Percentiles rank a stretch among this genome's conserved stretches.
These are phyloP conservation scores for Chloroceryle inda DNA, from an alignment of 2,797 vertebrate genomes.

Conservation along the genomic window DNA sequence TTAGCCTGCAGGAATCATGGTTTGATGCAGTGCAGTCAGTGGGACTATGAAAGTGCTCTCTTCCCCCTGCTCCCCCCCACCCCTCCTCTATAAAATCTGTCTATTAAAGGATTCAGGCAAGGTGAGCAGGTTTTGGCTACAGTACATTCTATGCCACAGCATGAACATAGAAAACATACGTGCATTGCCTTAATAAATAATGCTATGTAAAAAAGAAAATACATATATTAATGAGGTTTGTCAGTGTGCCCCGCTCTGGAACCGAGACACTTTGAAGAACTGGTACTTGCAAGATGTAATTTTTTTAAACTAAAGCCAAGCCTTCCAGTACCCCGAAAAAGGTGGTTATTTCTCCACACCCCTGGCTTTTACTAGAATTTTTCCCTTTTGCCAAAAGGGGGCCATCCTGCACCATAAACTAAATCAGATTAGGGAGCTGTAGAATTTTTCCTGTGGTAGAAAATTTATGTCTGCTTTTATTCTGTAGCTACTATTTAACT, in stretches of 20 bases:
- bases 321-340: background rate
- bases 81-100: background rate
- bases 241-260: too few species aligned
- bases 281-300: too few species aligned
- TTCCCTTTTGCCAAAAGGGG: background rate
- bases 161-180: fast-evolving
- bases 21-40: background rate
- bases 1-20: background rate
- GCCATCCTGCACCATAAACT: background rate
- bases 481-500: background rate
- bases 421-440: background rate
- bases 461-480: background rate
- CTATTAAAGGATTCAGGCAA: background rate
- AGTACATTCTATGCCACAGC: background rate
- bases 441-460: background rate
- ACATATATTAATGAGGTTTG: too few species aligned
- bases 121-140: background rate
- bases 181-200: background rate
- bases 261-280: too few species aligned
- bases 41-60: background rate
- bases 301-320: background rate
- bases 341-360: background rate
- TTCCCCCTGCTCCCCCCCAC: too few species aligned
- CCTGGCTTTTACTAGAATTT: background rate
- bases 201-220: background rate